Conservation (phyloP, 2,113 vertebrate genomes). For the Anguilla rostrata region DNA sequence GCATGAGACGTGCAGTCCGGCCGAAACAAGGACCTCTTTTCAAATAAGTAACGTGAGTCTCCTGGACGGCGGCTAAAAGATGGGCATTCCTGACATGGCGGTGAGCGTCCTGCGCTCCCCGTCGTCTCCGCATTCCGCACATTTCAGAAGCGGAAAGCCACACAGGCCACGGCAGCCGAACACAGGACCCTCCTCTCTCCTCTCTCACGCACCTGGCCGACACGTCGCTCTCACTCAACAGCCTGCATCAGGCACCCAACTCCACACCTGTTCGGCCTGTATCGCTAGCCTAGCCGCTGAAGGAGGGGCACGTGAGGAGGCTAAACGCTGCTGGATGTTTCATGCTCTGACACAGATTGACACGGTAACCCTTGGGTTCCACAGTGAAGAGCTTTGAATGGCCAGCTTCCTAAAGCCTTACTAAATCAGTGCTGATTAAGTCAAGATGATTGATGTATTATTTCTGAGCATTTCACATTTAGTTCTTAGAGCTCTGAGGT, state of each 20-base stretch:
- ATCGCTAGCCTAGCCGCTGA: neutral
- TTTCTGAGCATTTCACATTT: neutral
- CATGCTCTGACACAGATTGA: neutral
- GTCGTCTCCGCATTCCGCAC: neutral
- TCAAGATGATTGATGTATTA: neutral
- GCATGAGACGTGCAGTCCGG: neutral
- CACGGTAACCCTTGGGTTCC: neutral
- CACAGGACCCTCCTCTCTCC: constrained; percentile 4
- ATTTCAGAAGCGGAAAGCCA: neutral
- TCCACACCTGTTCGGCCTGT: neutral
- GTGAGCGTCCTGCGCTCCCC: neutral
- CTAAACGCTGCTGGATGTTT: neutral
- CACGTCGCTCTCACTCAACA: neutral
- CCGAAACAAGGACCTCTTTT: neutral
- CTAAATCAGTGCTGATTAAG: neutral
- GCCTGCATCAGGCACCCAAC: neutral
- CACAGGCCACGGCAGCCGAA: neutral
- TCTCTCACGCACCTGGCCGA: neutral
- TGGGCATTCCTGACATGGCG: constrained; percentile 13
- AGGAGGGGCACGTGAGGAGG: constrained; percentile 10
- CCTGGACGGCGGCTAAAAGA: neutral
- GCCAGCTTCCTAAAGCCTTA: neutral
- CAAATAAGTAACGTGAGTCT: neutral
- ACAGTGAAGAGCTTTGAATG: neutral
- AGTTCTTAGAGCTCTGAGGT: constrained; percentile 21